phyloP scores from a whole-genome alignment of 2,888 invertebrate genomes.

The Tenthredo notha region DNA sequence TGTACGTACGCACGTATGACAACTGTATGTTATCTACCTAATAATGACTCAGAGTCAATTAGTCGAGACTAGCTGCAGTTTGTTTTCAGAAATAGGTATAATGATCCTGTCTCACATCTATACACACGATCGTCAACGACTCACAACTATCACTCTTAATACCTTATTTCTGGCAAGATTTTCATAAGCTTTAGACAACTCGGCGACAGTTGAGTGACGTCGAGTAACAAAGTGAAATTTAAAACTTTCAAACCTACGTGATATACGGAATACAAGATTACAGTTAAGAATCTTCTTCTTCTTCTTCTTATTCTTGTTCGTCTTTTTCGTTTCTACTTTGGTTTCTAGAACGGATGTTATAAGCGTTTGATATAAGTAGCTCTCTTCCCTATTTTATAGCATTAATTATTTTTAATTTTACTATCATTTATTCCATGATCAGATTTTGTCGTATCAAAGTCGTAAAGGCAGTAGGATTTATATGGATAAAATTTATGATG shows the following conservation, averaged over 20 bases:
- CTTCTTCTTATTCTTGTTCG: not conserved
- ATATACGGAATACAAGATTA: conserved; percentile 4
- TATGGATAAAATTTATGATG: conserved; percentile 60
- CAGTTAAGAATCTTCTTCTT: not conserved
- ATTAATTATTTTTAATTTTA: not conserved
- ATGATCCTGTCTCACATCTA: not conserved
- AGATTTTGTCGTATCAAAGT: no score
- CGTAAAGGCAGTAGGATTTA: conserved; percentile 44
- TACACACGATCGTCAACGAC: not conserved
- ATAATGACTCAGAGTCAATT: conserved; percentile 14
- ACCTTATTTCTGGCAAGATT: not conserved
- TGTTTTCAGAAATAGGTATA: not conserved
- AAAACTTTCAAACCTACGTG: conserved; percentile 17
- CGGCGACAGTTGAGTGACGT: conserved; percentile 13
- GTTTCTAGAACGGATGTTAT: not conserved
- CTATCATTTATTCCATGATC: not conserved
- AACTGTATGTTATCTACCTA: conserved; percentile 11
- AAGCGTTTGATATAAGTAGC: not conserved
- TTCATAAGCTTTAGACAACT: not conserved
- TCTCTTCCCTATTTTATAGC: not conserved
- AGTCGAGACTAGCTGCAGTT: conserved; percentile 1
- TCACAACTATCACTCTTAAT: not conserved
- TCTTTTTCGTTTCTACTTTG: not conserved
- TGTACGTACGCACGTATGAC: not conserved
- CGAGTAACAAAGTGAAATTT: conserved; percentile 23